These are phyloP conservation scores for Orthosia incerta DNA, from an alignment of 2,888 invertebrate species.

Conservation along the genomic window DNA sequence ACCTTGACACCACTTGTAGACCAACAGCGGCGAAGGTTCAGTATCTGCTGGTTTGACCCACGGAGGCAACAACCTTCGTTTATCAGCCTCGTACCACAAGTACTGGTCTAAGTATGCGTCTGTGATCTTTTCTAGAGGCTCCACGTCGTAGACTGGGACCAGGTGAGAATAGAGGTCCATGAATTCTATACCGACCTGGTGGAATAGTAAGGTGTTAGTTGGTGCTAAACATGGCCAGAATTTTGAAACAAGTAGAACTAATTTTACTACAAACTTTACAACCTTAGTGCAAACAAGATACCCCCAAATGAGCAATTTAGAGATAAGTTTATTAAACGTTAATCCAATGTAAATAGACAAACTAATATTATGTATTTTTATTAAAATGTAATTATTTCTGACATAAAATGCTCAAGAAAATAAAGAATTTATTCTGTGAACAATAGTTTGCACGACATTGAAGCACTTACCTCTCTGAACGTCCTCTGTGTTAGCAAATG, in stretches of 20 bases:
- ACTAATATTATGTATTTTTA: too few species aligned
- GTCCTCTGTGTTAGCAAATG: conserved; percentile 99
- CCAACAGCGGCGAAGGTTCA: conserved; percentile 97
- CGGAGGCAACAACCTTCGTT: conserved; percentile 98
- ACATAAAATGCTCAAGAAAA: background rate
- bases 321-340: background rate
- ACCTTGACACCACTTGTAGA: conserved; percentile 99
- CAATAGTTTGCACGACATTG: background rate
- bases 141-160: conserved; percentile 99
- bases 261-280: background rate
- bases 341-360: background rate
- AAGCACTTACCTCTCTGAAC: conserved; percentile 96
- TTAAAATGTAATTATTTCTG: background rate
- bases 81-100: conserved; percentile 99
- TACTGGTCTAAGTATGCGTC: conserved; percentile 99
- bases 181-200: conserved; percentile 98
- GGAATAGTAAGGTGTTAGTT: background rate
- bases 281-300: background rate
- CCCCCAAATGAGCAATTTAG: background rate
- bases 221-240: background rate
- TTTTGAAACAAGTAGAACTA: background rate
- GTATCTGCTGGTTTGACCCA: conserved; percentile 99
- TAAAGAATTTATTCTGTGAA: background rate
- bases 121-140: conserved; percentile 99
- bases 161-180: conserved; percentile 99